Percentiles rank a stretch among this genome's conserved stretches.
phyloP scores from a whole-genome alignment of 2,113 vertebrate genomes.

The Oxyura jamaicensis region DNA sequence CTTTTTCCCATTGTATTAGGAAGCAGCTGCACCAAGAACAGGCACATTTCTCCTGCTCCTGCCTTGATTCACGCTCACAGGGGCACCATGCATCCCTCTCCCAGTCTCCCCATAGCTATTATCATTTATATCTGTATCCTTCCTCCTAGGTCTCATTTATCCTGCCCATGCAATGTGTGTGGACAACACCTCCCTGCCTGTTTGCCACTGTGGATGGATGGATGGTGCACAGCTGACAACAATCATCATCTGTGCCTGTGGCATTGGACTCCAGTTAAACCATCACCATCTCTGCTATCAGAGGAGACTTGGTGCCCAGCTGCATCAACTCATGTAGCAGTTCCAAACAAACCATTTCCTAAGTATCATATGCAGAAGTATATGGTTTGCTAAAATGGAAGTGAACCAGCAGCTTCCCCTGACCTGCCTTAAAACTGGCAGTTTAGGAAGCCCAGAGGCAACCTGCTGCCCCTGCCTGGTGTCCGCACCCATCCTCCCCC shows the following conservation, averaged over 20 bases:
- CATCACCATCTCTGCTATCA: not conserved
- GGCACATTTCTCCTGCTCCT: not conserved
- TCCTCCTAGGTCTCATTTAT: not conserved
- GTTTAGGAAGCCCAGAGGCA: not conserved
- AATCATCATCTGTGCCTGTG: not conserved
- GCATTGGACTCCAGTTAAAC: not conserved
- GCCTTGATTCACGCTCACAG: not conserved
- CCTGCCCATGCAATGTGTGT: not conserved
- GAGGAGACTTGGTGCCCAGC: not conserved
- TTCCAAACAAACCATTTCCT: not conserved
- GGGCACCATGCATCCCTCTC: not conserved
- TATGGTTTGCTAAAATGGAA: not conserved
- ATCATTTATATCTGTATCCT: not conserved
- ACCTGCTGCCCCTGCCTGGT: not conserved
- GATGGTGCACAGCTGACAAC: not conserved
- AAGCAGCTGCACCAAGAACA: not conserved
- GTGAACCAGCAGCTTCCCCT: not conserved
- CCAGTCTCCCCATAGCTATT: not conserved
- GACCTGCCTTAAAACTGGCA: not conserved
- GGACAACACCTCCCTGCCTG: not conserved
- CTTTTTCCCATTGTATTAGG: not conserved
- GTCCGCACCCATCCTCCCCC: rapidly evolving
- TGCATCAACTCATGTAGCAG: not conserved
- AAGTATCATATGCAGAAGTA: rapidly evolving
- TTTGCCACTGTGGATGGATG: not conserved